Conservation (phyloP, 2,888 invertebrate genomes). For the Trypoxylon attenuatum region DNA sequence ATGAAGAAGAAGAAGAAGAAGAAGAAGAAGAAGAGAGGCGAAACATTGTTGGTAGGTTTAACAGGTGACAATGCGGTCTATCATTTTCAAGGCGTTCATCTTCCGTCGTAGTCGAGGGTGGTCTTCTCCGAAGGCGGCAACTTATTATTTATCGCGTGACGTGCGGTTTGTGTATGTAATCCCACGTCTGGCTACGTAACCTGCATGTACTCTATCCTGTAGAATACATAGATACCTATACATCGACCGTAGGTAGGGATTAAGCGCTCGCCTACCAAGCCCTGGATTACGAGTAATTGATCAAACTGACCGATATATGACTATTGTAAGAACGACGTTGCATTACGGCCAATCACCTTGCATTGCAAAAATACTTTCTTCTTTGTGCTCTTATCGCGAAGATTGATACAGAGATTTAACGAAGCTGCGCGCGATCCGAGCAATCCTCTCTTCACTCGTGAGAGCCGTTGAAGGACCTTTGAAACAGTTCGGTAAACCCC, state of each 20-base stretch:
- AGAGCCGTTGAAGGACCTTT: too few relatives aligned
- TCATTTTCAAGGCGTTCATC: background rate
- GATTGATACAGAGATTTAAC: background rate
- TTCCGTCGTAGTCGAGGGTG: background rate
- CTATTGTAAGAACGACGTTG: background rate
- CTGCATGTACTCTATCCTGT: background rate
- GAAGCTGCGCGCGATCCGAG: background rate
- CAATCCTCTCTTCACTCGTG: background rate
- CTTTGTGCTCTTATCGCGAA: background rate
- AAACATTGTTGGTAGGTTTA: too few relatives aligned
- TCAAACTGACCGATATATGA: constrained; percentile 42
- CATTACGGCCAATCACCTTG: background rate
- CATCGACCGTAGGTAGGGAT: constrained; percentile 33
- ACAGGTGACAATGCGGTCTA: background rate
- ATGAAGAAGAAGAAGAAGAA: too few relatives aligned
- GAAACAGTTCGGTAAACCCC: too few relatives aligned
- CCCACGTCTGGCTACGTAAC: background rate
- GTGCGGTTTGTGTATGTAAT: background rate
- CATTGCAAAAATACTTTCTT: background rate
- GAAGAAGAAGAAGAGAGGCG: too few relatives aligned
- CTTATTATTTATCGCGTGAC: background rate
- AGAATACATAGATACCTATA: background rate
- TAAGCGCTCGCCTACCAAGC: constrained; percentile 19
- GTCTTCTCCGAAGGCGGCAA: background rate
- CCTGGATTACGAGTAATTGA: constrained; percentile 42